These are phyloP conservation scores for Platygyra sinensis DNA, from an alignment of 64 coral and sea anemone genomes.

Conservation along the genomic window DNA sequence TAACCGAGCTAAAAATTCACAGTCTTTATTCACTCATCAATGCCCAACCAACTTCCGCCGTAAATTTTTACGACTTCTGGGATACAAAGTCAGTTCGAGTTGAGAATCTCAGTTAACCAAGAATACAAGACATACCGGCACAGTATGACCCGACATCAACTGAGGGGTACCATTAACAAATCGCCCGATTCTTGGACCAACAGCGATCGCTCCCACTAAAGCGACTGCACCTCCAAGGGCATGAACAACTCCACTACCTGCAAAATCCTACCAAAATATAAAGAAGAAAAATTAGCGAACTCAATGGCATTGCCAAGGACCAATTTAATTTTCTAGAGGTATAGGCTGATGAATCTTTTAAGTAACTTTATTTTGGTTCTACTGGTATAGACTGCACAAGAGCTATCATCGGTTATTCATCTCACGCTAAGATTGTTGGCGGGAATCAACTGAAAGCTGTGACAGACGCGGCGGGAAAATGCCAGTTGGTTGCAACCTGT, in stretches of 20 bases:
- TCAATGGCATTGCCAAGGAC: neutral
- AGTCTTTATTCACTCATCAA: no score
- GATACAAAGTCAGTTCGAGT: neutral
- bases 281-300: neutral
- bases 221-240: constrained; percentile 80
- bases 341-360: no score
- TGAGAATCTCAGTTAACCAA: neutral
- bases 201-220: constrained; percentile 65
- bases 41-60: no score
- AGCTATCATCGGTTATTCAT: no score
- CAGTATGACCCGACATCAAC: constrained; percentile 78
- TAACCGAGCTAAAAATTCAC: no score
- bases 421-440: no score
- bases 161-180: constrained; percentile 61
- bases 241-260: constrained; percentile 92
- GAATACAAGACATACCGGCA: constrained; percentile 56
- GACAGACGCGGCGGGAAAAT: no score
- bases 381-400: no score
- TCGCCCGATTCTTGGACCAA: constrained; percentile 81
- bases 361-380: no score
- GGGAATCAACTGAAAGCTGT: no score
- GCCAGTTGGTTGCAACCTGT: no score
- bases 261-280: constrained; percentile 68
- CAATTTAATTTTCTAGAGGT: no score
- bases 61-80: neutral